Base-by-base conservation (phyloP, 2,888 invertebrate genomes). In the Punctoribates punctum region DNA sequence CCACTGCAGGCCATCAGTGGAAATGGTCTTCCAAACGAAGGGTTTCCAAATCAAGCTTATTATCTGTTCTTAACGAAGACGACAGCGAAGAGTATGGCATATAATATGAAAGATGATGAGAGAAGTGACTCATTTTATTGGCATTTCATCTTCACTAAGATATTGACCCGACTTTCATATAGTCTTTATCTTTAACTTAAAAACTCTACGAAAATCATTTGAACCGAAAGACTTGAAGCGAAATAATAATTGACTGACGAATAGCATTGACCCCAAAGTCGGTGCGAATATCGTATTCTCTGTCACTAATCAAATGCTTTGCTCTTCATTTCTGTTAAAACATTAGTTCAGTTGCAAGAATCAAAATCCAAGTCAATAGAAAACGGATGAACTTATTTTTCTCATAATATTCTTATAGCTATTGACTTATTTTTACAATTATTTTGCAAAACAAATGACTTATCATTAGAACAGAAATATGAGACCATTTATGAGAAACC, bases 11-110 rank as follows among this genome's bases (percentile, higher is more conserved):
- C 20, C 65, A 70, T 34, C 42, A 38, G 3, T 46, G 46, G 42
- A 42, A 46, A 23, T 70, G 70, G 70, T 70, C 70, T 5, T 42
- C 70, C 42, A 42, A 42, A 20, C 27, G 70, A 70, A 38, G 70
- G 23, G 70, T 70, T 20, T 70, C 70, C 25, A 70, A 70, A 70
- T 70, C 42, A 8, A 70, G 20, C 8, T 46, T 70, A 17, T 20
- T 70, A 23, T 70, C 70, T 20, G 70, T 70, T n/a, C 13, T 70
- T 1, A 70, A 70, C 46, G 70, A 70, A 42, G 70, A 70, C n/a
- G 70, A 70, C 46, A 70, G 38, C 34, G 70, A 70, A 70, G 70
- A 70, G 46, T 70, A 70, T 70, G 70, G 70, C n/a, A 70, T 38
- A 13, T 17, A 23, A n/a, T 60, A 17, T 62, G 15, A n/a, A 62